Percentiles rank a stretch among this genome's conserved stretches.
Conservation (phyloP, 2,113 vertebrate genomes). For the Kryptolebias marmoratus region DNA sequence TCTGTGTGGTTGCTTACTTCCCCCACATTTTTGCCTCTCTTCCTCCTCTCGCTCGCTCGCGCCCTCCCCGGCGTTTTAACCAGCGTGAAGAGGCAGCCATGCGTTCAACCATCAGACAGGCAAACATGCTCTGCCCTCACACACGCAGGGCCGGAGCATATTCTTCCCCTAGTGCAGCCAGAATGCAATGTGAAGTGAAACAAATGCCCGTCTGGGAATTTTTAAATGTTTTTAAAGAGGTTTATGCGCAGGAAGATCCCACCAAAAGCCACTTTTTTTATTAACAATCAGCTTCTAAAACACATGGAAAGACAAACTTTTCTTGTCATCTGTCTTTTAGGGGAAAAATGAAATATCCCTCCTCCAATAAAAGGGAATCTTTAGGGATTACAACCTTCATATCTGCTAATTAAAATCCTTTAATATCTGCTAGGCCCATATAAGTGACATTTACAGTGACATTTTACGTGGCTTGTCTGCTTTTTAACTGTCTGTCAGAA, state of each 20-base stretch:
- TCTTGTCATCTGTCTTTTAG: slow-evolving; percentile 14
- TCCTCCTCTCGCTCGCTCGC: slow-evolving; percentile 43
- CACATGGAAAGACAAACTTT: slow-evolving; percentile 17
- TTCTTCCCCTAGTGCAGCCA: slow-evolving; percentile 55
- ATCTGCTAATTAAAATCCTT: slow-evolving; percentile 39
- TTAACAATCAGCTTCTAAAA: slow-evolving; percentile 6
- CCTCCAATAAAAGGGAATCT: slow-evolving; percentile 17
- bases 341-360: slow-evolving; percentile 16
- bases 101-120: slow-evolving; percentile 82
- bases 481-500: slow-evolving; percentile 51
- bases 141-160: slow-evolving; percentile 40
- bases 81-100: slow-evolving; percentile 79
- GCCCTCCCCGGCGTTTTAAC: slow-evolving; percentile 72
- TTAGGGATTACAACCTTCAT: slow-evolving; percentile 34
- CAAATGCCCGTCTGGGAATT: slow-evolving; percentile 52
- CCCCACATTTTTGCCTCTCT: slow-evolving; percentile 40
- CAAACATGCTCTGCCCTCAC: slow-evolving; percentile 59
- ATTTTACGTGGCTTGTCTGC: slow-evolving; percentile 49
- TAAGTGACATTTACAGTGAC: slow-evolving; percentile 57
- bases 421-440: slow-evolving; percentile 27
- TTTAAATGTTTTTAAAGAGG: slow-evolving; percentile 31
- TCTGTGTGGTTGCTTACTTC: slow-evolving; percentile 71
- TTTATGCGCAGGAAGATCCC: no score
- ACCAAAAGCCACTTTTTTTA: no score
- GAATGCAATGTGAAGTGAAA: slow-evolving; percentile 51